Conservation (phyloP, 2,113 vertebrate species). For the Lepus americanus region DNA sequence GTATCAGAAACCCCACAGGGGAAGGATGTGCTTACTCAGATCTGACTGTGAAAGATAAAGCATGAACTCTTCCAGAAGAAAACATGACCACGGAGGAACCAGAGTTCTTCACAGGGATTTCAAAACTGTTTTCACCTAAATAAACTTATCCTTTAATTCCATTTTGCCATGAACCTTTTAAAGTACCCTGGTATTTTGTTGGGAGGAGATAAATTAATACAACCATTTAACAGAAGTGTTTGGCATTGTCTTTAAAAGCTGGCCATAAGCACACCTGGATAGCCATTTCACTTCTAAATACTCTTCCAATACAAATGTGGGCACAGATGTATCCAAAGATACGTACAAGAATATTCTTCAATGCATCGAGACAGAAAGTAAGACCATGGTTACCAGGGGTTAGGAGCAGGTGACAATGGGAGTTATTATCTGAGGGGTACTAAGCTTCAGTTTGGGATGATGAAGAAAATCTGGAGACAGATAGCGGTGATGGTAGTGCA, state of each 20-base stretch:
- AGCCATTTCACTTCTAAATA: background rate
- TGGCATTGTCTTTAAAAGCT: background rate
- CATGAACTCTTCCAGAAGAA: background rate
- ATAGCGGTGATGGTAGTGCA: background rate
- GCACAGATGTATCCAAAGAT: background rate
- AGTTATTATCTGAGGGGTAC: background rate
- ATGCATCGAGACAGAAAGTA: background rate
- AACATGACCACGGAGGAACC: background rate
- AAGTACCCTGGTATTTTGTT: background rate
- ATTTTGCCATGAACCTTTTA: too few relatives aligned
- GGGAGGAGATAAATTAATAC: background rate
- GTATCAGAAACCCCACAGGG: background rate
- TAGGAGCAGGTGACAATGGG: background rate
- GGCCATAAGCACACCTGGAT: background rate
- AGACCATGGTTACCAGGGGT: background rate
- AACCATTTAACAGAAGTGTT: background rate
- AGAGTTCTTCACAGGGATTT: background rate
- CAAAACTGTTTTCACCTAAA: too few relatives aligned
- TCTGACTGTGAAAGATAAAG: slow-evolving; percentile 34
- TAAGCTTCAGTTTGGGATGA: slow-evolving; percentile 5
- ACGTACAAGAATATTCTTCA: background rate
- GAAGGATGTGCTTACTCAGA: background rate
- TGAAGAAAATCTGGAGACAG: background rate
- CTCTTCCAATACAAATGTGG: background rate
- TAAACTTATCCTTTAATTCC: too few relatives aligned